phyloP scores from a whole-genome alignment of 2,888 invertebrate genomes.

The Entomobrya multifasciata region DNA sequence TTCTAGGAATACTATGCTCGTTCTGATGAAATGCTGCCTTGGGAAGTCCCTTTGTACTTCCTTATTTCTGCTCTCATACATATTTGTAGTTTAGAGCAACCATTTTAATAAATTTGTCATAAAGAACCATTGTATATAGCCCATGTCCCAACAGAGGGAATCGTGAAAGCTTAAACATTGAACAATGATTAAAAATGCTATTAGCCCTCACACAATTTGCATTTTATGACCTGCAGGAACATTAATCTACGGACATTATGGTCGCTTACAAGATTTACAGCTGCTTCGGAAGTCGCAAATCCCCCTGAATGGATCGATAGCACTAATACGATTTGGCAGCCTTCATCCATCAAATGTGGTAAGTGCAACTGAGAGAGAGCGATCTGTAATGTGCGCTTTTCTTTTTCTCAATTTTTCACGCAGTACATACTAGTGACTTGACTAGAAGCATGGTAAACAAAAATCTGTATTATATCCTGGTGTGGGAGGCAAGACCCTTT shows the following conservation, averaged over 20 bases:
- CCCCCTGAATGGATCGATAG: slow-evolving; percentile 78
- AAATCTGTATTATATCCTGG: neutral
- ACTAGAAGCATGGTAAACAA: slow-evolving; percentile 1
- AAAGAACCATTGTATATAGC: slow-evolving; percentile 14
- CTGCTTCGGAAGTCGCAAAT: slow-evolving; percentile 74
- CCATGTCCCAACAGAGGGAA: slow-evolving; percentile 41
- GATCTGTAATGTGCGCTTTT: neutral
- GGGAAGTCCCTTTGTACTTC: too few relatives aligned
- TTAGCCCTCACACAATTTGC: slow-evolving; percentile 68
- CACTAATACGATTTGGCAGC: slow-evolving; percentile 77
- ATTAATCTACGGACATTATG: slow-evolving; percentile 79
- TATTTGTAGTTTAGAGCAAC: too few relatives aligned
- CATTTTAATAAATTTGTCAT: neutral
- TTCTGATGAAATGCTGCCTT: too few relatives aligned
- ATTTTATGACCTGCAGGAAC: slow-evolving; percentile 77
- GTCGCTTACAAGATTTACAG: slow-evolving; percentile 77
- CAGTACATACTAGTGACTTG: too few relatives aligned
- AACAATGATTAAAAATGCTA: slow-evolving; percentile 73
- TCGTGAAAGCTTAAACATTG: slow-evolving; percentile 65
- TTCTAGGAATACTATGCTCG: too few relatives aligned
- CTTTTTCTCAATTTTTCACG: neutral
- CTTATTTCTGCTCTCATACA: too few relatives aligned
- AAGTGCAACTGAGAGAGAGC: slow-evolving; percentile 63
- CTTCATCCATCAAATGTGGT: slow-evolving; percentile 79
- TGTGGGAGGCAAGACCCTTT: neutral